A percentile compares a stretch with the other conserved stretches of the same genome.
phyloP scores from a whole-genome alignment of 2,888 invertebrate genomes.

The Agonum fuliginosum region DNA sequence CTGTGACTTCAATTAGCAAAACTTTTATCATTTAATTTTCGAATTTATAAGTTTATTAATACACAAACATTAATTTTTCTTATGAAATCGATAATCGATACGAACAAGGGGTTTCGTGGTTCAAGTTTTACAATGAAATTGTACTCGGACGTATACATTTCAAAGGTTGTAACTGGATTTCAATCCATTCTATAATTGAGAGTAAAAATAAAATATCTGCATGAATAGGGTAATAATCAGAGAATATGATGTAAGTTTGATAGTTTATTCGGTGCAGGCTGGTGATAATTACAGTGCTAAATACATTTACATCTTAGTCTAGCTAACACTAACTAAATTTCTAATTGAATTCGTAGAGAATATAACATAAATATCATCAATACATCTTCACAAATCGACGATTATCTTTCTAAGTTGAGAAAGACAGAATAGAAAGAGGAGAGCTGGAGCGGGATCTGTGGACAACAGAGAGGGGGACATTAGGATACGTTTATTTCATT shows the following conservation, averaged over 20 bases:
- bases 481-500: neutral
- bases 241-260: neutral
- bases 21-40: no score
- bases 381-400: conserved; percentile 45
- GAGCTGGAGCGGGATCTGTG: conserved; percentile 8
- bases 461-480: neutral
- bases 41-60: no score
- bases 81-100: no score
- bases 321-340: conserved; percentile 50
- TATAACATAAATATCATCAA: conserved; percentile 45
- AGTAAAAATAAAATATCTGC: no score
- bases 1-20: no score
- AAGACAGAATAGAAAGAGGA: conserved; percentile 16
- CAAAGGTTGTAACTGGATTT: no score
- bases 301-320: conserved; percentile 42
- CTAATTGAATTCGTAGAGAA: conserved; percentile 57
- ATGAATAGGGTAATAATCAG: neutral
- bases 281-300: conserved; percentile 54
- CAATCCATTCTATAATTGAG: no score
- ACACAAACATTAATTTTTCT: no score
- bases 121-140: no score
- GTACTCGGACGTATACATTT: no score
- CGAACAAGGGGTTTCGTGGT: no score
- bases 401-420: neutral
- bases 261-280: conserved; percentile 49